Evolutionary conservation across 1,140 invertebrate species (phyloP).

Genomic region (Dufourea novaeangliae): DNA sequence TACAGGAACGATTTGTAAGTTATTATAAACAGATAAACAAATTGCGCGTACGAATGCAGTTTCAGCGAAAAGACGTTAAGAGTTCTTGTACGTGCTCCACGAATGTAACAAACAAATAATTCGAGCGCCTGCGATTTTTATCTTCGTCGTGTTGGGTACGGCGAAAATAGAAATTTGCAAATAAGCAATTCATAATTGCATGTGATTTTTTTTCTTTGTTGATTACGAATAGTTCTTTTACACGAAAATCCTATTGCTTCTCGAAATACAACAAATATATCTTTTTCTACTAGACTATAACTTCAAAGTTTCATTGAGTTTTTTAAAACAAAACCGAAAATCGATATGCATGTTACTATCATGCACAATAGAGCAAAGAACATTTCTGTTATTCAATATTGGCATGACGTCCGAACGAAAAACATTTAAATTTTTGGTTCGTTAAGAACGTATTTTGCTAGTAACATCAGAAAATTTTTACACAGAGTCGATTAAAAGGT

Average conservation of each 20-base stretch:
- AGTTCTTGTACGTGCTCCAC: neutral
- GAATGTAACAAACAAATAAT: constrained; percentile 4
- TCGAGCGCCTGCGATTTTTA: neutral
- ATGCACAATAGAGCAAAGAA: constrained; percentile 3
- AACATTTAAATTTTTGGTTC: neutral
- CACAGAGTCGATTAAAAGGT: constrained; percentile 40
- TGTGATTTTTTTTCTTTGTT: neutral
- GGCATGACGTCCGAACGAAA: constrained; percentile 3
- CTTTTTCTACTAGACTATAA: neutral
- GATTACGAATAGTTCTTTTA: neutral
- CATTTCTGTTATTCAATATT: neutral
- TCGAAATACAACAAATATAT: constrained; percentile 12
- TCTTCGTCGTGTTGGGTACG: neutral
- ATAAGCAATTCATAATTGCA: constrained; percentile 8
- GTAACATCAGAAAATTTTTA: constrained; percentile 7
- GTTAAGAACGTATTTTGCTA: constrained; percentile 9
- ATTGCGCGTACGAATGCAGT: constrained; percentile 24
- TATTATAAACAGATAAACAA: constrained; percentile 39
- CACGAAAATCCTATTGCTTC: neutral
- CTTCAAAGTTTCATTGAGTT: constrained; percentile 1
- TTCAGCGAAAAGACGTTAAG: neutral
- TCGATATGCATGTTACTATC: constrained; percentile 37
- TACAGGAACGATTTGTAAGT: constrained; percentile 49
- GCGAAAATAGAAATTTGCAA: neutral
- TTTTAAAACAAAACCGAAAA: constrained; percentile 18